Evolutionary conservation across 2,113 vertebrate genomes (phyloP).

Genomic region (Octodon degus): DNA sequence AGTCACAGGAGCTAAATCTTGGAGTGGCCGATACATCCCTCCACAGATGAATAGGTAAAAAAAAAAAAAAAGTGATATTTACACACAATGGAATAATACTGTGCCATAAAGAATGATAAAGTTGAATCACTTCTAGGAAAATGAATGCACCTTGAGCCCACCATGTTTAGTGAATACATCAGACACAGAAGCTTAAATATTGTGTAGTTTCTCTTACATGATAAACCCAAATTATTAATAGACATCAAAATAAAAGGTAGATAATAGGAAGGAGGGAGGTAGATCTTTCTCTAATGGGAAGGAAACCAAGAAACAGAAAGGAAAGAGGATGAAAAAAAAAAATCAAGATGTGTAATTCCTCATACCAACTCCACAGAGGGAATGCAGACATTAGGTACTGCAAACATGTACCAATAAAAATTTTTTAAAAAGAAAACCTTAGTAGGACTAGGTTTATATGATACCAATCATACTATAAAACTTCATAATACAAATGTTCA

Average conservation of each 20-base stretch:
- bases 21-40: background rate
- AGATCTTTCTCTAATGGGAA: background rate
- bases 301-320: background rate
- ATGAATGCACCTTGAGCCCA: background rate
- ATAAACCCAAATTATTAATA: background rate
- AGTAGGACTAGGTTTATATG: background rate
- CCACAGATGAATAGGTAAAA: background rate
- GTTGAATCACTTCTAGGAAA: background rate
- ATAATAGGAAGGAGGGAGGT: background rate
- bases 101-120: background rate
- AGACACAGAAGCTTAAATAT: background rate
- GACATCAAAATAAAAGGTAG: background rate
- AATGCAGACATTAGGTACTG: background rate
- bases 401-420: background rate
- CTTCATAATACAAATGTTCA: conserved; percentile 31
- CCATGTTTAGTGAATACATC: background rate
- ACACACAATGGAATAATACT: background rate
- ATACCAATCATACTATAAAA: conserved; percentile 14
- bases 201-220: background rate
- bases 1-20: background rate
- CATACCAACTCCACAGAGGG: background rate
- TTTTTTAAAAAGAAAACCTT: background rate
- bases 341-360: background rate
- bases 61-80: background rate
- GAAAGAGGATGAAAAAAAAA: background rate